These are phyloP conservation scores for Gymnoscopelus microlampas DNA, from an alignment of 2,797 vertebrate species.

Conservation along the genomic window DNA sequence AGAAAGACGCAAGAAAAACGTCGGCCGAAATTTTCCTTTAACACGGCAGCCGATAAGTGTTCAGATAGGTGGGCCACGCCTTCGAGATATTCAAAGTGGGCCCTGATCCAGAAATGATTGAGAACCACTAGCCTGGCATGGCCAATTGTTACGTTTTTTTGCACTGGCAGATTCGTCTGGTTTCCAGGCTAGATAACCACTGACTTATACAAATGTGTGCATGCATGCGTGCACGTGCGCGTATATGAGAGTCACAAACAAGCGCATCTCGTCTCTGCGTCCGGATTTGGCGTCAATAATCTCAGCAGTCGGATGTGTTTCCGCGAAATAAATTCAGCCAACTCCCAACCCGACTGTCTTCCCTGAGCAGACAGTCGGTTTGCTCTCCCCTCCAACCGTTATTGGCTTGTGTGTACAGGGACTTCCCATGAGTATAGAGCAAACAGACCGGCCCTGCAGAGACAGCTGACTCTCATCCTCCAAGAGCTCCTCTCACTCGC, in stretches of 20 bases:
- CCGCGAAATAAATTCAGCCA: neutral
- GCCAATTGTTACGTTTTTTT: too few species aligned
- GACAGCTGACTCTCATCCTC: conserved; percentile 67
- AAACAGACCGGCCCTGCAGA: conserved; percentile 71
- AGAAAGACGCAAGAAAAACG: too few species aligned
- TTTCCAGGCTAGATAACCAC: too few species aligned
- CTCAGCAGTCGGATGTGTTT: neutral
- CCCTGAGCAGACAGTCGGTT: conserved; percentile 36
- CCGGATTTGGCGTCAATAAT: neutral
- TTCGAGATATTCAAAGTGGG: too few species aligned
- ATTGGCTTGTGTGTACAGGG: conserved; percentile 70
- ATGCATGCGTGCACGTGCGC: neutral
- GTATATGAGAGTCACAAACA: neutral
- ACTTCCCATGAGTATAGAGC: conserved; percentile 72
- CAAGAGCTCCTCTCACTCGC: conserved; percentile 58
- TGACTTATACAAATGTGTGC: too few species aligned
- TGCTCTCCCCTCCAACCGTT: conserved; percentile 47
- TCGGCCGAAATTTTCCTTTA: too few species aligned
- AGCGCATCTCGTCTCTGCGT: neutral
- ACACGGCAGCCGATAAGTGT: too few species aligned
- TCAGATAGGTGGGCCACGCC: too few species aligned
- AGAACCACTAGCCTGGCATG: too few species aligned
- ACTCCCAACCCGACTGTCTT: conserved; percentile 9
- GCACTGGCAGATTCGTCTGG: too few species aligned
- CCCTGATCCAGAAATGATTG: too few species aligned